Percentiles rank a stretch among this genome's conserved stretches.
Evolutionary conservation across 64 coral and sea anemone species (phyloP).

Genomic region (Acropora yongei): DNA sequence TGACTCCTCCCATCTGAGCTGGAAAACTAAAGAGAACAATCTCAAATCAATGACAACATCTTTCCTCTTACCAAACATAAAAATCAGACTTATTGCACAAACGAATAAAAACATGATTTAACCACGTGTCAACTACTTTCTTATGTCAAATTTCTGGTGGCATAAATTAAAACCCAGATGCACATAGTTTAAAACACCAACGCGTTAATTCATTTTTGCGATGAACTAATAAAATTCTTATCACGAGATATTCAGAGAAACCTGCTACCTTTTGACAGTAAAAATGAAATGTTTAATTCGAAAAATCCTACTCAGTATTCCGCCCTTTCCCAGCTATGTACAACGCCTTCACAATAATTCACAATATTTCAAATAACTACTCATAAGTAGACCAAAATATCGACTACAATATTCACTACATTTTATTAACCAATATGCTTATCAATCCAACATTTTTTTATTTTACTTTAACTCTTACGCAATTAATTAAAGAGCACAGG

Average conservation of each 20-base stretch:
- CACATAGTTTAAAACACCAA: neutral
- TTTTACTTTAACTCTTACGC: neutral
- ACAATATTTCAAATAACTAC: slow-evolving; percentile 34
- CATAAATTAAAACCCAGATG: too few relatives aligned
- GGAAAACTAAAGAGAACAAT: slow-evolving; percentile 24
- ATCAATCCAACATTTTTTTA: neutral
- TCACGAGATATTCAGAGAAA: neutral
- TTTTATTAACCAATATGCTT: neutral
- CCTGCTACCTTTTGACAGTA: neutral
- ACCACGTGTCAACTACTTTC: too few relatives aligned
- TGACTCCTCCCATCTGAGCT: neutral
- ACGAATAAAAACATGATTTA: too few relatives aligned
- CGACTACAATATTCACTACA: neutral
- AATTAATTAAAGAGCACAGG: neutral
- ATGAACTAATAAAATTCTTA: neutral
- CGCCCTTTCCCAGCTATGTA: neutral
- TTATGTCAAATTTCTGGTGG: too few relatives aligned
- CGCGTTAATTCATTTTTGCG: neutral
- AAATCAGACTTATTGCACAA: too few relatives aligned
- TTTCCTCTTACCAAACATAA: neutral
- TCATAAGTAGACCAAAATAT: neutral
- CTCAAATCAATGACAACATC: neutral
- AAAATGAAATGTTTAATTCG: too few relatives aligned
- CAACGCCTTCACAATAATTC: neutral
- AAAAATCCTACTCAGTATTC: neutral